Evolutionary conservation across 2,888 invertebrate species (phyloP).

Genomic region (Lampropteryx suffumata): DNA sequence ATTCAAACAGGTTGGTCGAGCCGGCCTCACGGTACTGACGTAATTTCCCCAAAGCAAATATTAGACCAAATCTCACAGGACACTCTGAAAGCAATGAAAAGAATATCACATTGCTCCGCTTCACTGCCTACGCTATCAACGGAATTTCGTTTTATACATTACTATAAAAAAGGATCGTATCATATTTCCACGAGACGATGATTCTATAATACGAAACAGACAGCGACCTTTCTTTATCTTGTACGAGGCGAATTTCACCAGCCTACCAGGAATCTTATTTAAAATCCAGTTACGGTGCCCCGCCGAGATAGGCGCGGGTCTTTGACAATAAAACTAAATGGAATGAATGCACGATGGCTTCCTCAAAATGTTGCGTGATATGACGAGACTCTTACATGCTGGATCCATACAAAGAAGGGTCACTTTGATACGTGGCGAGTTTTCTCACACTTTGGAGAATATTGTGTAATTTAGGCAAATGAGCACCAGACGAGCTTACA

Average conservation of each 20-base stretch:
- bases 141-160: slow-evolving; percentile 54
- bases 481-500: slow-evolving; percentile 33
- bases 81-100: slow-evolving; percentile 64
- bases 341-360: slow-evolving; percentile 80
- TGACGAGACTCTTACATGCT: slow-evolving; percentile 64
- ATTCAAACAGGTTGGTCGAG: slow-evolving; percentile 73
- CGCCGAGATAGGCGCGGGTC: slow-evolving; percentile 78
- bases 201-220: slow-evolving; percentile 71
- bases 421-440: slow-evolving; percentile 55
- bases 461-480: slow-evolving; percentile 50
- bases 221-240: slow-evolving; percentile 81
- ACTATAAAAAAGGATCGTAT: slow-evolving; percentile 69
- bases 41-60: slow-evolving; percentile 77
- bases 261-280: slow-evolving; percentile 78
- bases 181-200: slow-evolving; percentile 65
- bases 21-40: slow-evolving; percentile 59
- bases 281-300: slow-evolving; percentile 78
- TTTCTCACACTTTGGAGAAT: slow-evolving; percentile 51
- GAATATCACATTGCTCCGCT: slow-evolving; percentile 57
- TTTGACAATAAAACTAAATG: slow-evolving; percentile 82
- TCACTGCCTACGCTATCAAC: slow-evolving; percentile 52
- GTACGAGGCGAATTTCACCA: slow-evolving; percentile 74
- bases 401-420: slow-evolving; percentile 63
- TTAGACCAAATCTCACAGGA: slow-evolving; percentile 71
- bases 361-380: slow-evolving; percentile 70